phyloP scores from a whole-genome alignment of 2,113 vertebrate genomes.

The Fulmarus glacialis region DNA sequence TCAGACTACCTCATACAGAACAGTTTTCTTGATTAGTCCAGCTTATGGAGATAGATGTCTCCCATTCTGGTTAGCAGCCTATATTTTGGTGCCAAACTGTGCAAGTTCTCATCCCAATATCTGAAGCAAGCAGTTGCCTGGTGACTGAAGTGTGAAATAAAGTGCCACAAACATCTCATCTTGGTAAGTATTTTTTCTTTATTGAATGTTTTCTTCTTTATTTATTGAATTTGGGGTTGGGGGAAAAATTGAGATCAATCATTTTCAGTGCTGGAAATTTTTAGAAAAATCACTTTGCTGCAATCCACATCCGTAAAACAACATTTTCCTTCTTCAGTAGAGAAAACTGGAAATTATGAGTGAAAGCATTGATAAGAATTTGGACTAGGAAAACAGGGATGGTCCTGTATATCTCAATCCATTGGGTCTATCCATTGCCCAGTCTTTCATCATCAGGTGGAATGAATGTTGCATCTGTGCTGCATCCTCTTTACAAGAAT shows the following conservation, averaged over 20 bases:
- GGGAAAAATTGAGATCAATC: not conserved
- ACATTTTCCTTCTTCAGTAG: not conserved
- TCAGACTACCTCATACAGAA: not conserved
- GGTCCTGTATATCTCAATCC: not conserved
- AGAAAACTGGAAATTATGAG: not conserved
- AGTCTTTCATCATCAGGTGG: not conserved
- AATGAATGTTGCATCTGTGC: not conserved
- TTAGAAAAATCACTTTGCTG: not conserved
- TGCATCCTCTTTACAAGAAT: accelerated
- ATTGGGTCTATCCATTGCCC: not conserved
- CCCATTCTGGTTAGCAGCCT: not conserved
- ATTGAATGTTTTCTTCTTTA: not conserved
- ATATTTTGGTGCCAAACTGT: not conserved
- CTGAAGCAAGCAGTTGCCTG: not conserved
- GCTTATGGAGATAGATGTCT: not conserved
- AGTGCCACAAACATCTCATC: not conserved
- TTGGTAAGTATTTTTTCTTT: not conserved
- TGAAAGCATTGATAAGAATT: not conserved
- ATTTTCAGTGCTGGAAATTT: not conserved
- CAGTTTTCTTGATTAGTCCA: not conserved
- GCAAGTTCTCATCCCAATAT: not conserved
- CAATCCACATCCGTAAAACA: not conserved
- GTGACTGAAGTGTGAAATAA: constrained; percentile 44
- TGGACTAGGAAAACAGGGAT: not conserved
- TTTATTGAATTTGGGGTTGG: not conserved